Percentiles rank a stretch among this genome's conserved stretches.
These are phyloP conservation scores for Struthidea cinerea DNA, from an alignment of 2,113 vertebrate genomes.

Conservation along the genomic window DNA sequence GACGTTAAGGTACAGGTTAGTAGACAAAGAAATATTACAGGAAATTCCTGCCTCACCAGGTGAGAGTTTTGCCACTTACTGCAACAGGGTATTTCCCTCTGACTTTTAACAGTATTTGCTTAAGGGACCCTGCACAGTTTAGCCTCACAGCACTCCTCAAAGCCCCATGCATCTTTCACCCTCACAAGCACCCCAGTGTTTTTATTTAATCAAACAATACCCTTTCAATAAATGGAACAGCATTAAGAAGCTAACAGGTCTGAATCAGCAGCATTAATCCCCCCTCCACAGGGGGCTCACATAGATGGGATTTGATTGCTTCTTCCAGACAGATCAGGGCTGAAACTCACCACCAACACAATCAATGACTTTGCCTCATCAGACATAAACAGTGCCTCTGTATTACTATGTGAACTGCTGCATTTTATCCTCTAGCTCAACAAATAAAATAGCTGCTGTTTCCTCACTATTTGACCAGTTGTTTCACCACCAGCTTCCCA, in stretches of 20 bases:
- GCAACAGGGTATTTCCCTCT: neutral
- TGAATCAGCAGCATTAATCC: neutral
- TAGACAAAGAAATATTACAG: neutral
- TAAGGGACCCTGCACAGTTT: neutral
- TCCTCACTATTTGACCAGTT: conserved; percentile 2
- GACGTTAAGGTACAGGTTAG: neutral
- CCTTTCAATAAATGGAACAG: neutral
- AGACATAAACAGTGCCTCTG: neutral
- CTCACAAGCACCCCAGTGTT: neutral
- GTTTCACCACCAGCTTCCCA: neutral
- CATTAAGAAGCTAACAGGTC: neutral
- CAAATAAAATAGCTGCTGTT: neutral
- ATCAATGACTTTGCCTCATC: conserved; percentile 27
- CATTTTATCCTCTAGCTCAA: neutral
- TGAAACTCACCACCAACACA: neutral
- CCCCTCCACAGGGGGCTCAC: neutral
- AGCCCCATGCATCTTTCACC: neutral
- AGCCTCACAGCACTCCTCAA: neutral
- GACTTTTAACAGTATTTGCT: neutral
- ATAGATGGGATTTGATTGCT: neutral
- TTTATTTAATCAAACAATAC: conserved; percentile 34
- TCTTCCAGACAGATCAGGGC: neutral
- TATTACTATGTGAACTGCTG: neutral
- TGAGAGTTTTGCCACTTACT: neutral
- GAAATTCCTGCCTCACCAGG: neutral